Evolutionary conservation across 2,888 invertebrate genomes (phyloP).

Genomic region (Lacanobia oleracea): DNA sequence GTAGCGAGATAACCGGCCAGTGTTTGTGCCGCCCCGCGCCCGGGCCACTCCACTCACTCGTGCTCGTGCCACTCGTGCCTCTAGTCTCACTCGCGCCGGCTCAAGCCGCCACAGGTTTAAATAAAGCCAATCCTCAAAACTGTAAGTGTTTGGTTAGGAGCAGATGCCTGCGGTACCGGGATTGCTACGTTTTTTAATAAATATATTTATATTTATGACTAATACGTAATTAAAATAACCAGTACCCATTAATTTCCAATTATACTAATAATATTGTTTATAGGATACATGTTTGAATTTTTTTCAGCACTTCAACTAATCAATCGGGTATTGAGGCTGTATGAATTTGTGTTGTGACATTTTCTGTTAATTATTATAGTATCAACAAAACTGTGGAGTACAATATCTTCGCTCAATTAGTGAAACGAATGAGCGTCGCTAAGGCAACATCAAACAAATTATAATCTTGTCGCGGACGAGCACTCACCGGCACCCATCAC

Average conservation of each 20-base stretch:
- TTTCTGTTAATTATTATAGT: conserved; percentile 12
- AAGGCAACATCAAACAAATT: conserved; percentile 38
- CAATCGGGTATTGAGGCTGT: not conserved
- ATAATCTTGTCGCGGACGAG: conserved; percentile 16
- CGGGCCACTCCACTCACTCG: not conserved
- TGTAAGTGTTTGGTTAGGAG: conserved; percentile 12
- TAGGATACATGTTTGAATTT: no score
- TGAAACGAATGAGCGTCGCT: conserved; percentile 19
- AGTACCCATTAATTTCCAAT: not conserved
- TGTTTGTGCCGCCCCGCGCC: not conserved
- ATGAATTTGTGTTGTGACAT: not conserved
- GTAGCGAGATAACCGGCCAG: not conserved
- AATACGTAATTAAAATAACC: no score
- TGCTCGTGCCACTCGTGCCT: not conserved
- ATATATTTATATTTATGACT: not conserved
- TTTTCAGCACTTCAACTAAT: not conserved
- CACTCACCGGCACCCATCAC: not conserved
- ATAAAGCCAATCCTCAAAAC: conserved; percentile 12
- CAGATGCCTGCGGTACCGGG: not conserved
- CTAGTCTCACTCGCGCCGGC: not conserved
- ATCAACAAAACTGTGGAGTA: conserved; percentile 14
- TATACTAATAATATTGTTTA: no score
- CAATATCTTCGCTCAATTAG: conserved; percentile 29
- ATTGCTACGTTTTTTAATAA: not conserved
- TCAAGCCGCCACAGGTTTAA: conserved; percentile 14